phyloP scores from a whole-genome alignment of 2,797 vertebrate species.

The Dromococcyx pavoninus region DNA sequence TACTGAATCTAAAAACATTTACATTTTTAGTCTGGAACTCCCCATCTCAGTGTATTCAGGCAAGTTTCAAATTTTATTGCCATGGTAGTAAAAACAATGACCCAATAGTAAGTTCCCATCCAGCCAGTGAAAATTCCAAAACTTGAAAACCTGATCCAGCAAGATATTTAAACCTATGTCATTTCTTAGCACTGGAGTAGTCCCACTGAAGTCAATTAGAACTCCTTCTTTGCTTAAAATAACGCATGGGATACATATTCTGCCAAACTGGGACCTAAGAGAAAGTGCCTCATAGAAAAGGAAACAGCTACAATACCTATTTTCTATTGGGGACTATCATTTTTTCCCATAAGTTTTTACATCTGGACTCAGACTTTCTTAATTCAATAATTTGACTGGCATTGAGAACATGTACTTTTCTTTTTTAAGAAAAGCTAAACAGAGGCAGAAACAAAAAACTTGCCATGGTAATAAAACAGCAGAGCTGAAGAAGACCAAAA shows the following conservation, averaged over 20 bases:
- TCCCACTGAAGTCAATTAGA: constrained; percentile 40
- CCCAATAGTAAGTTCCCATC: neutral
- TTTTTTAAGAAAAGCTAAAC: neutral
- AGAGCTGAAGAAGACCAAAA: neutral
- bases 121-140: constrained; percentile 41
- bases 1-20: constrained; percentile 38
- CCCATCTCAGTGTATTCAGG: neutral
- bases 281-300: constrained; percentile 28
- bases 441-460: neutral
- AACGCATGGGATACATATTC: neutral
- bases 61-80: constrained; percentile 50
- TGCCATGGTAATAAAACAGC: neutral
- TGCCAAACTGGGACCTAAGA: neutral
- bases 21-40: constrained; percentile 48
- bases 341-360: neutral
- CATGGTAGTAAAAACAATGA: constrained; percentile 46
- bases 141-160: constrained; percentile 1
- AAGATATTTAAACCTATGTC: constrained; percentile 16
- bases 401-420: neutral
- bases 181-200: neutral
- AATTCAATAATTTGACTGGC: neutral
- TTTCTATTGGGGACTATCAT: constrained; percentile 17
- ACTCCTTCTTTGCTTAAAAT: constrained; percentile 17
- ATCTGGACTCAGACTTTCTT: neutral
- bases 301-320: constrained; percentile 37